Evolutionary conservation across 1,140 invertebrate genomes (phyloP), one percentile per base, ranked within the genome.

Genomic region (Trachymyrmex septentrionalis): DNA sequence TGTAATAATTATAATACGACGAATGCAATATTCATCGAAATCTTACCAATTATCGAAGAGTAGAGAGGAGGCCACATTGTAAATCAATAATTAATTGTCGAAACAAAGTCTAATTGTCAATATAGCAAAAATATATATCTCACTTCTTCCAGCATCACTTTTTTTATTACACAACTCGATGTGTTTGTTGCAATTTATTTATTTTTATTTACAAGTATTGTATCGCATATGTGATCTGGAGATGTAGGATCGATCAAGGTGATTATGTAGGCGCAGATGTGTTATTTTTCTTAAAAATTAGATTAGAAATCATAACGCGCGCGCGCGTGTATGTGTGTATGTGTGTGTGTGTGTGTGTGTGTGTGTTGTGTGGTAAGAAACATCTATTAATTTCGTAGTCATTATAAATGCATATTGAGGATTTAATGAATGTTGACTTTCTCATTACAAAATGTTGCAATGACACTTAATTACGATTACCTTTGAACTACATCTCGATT

Each of bases 91-190:
- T 87, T 78, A 90, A 87, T 50, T 80, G 87, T 85, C 76, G 34
- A 90, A 90, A 88, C 59, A 90, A 91, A 90, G 30, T 82, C 77
- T 84, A 84, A 84, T 75, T 84, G 80, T 84, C 69, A 84, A 84
- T 14, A 73, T 73, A 75, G 69, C 24, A 63, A 61, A 82, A 34
- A 75, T 48, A 75, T 61, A 84, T 19, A 84, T 75, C 38, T 75
- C 2, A 27, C 3, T 80, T 85, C 64, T 69, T 90, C 44, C 34
- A 86, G 55, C 12, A 87, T 75, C 6, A 14, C 30, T 19, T 88
- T 85, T 57, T 57, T 38, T 84, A 84, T 82, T 61, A 16, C 16
- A 27, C 24, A 75, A 50, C 27, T 3, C 19, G 27, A 0, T 34
- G n/a, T 21, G 7, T 55, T n/a, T 44, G 16, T 27, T 55, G 30